Conservation (phyloP, 2,113 vertebrate species). For the Okapia johnstoni region DNA sequence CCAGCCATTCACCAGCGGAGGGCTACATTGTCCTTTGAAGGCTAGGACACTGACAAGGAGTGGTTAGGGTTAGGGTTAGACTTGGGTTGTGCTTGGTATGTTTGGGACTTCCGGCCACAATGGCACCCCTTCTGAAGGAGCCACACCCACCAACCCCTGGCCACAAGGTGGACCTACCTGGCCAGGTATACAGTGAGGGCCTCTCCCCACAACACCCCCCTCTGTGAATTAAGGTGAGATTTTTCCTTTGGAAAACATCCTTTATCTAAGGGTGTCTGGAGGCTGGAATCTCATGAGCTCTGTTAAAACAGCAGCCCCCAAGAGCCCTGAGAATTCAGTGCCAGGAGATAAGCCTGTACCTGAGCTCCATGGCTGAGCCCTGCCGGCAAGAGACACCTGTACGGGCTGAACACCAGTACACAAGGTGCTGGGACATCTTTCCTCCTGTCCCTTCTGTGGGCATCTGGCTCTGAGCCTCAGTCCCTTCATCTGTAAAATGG, state of each 20-base stretch:
- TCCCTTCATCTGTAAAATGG: not conserved
- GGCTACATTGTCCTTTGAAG: accelerated
- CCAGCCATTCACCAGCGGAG: accelerated
- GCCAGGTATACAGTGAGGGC: not conserved
- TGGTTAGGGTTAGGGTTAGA: no score
- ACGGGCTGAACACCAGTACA: accelerated
- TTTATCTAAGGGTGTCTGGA: not conserved
- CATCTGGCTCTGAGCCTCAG: not conserved
- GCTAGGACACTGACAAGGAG: accelerated
- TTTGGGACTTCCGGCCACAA: not conserved
- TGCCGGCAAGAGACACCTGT: not conserved
- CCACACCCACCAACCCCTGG: no score
- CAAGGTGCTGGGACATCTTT: not conserved
- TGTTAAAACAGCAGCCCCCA: not conserved
- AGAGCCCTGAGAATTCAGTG: accelerated
- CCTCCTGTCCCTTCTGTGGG: not conserved
- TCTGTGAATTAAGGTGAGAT: not conserved
- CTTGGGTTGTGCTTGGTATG: not conserved
- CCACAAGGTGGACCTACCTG: not conserved
- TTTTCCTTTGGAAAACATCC: not conserved
- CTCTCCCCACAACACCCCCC: not conserved
- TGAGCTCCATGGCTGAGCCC: not conserved
- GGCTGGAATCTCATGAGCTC: not conserved
- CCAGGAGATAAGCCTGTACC: not conserved
- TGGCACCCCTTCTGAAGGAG: not conserved